Evolutionary conservation across 1,140 invertebrate species (phyloP), one percentile per base, ranked within the genome.

Genomic region (Globodera rostochiensis): DNA sequence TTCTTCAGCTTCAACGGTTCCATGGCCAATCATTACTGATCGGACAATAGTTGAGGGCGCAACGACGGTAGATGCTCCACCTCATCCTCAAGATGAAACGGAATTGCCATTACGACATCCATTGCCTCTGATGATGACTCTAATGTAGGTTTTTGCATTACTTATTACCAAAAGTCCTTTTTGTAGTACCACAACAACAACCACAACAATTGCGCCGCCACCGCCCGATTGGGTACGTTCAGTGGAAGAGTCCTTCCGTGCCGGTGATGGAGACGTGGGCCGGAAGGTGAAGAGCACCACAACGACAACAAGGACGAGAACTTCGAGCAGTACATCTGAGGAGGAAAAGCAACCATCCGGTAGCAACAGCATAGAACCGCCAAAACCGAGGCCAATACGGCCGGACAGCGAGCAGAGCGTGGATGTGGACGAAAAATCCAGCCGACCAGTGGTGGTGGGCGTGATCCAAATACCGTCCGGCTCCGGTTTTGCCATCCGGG

Each of bases 151-250:
- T 6, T 53, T 36, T 15, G 19, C 46, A 49, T 69, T 25, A 4
- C 19, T 19, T 19, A 1, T 45, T 66, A 15, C 64, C 25, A 11
- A 49, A 64, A 46, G 19, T 36, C 36, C 36, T 13, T 45, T 9
- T 77, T 77, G 66, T 25, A 78, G 77, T 49, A 78, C 46, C 13
- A 79, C 80, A 50, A 84, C 85, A 19, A 84, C 84, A 6, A 84
- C 84, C 3, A 87, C 85, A 50, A 85, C 85, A 9, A 71, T 77
- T 50, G 25, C 70, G 11, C 78, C 81, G 21, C 81, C 81, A 25
- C 79, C 81, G 13, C 81, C 81, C n/a, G 78, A 81, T 21, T 82
- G 81, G 81, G 81, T 82, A 19, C 80, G 74, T n/a, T 74, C 71
- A 47, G 80, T 81, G 70, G 80, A 81, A 53, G 80, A 81, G 64